Evolutionary conservation across 2,113 vertebrate species (phyloP), one percentile per base, ranked within the genome.

Genomic region (Ophiodon elongatus): DNA sequence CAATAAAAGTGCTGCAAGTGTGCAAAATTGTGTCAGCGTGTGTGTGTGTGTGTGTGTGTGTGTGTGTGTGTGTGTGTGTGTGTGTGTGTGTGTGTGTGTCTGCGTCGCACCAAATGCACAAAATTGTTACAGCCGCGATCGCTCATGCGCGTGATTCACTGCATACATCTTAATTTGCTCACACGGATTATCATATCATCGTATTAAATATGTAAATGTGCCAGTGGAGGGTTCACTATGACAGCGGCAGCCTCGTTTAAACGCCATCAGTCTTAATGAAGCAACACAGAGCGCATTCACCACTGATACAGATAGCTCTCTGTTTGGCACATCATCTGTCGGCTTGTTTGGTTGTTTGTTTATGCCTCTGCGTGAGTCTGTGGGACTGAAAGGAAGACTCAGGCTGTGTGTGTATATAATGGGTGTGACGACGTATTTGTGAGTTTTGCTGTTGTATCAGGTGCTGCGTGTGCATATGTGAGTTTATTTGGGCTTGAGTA

Each of bases 181-280:
- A 82, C 89, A 79, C 6, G 74, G 91, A 91, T 94, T 82, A 93
- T 89, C 89, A 92, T 89, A 90, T 92, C 83, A 89, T 88, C 76
- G 63, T 85, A 92, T 93, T 93, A 93, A 89, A 87, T 86, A 93
- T 95, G 92, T 80, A 92, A 93, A 95, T 92, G 88, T 84, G 86
- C 75, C 84, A 86, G 84, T 79, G 74, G 83, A 91, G 89, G 86
- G 85, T 83, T 90, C 79, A 85, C 85, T 78, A 66, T 89, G 93
- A 92, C 92, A 91, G 90, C 79, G 63, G 87, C 87, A 83, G 88
- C 89, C 89, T 89, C 87, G 76, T 91, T 92, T 91, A 90, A 92
- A 92, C 74, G 57, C 81, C 87, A 92, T 93, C 90, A 84, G 84
- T 92, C 89, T 87, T 88, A 91, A 89, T 91, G 89, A 88, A 92